Base-by-base conservation (phyloP, 2,113 vertebrate genomes). In the Oenanthe oenanthe region DNA sequence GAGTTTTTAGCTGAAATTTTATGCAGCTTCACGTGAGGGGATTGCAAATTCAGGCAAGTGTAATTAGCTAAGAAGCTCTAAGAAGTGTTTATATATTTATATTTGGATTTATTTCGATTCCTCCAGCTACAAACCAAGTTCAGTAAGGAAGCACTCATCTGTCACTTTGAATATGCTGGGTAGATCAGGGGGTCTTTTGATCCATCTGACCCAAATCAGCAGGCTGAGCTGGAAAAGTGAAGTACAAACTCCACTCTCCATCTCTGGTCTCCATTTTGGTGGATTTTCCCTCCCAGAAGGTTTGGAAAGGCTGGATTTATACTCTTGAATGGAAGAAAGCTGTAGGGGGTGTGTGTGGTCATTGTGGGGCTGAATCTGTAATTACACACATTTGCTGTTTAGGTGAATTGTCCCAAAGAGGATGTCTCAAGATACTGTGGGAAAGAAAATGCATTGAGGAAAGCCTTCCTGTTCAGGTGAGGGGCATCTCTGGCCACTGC, bases 391-490 rank as follows among this genome's bases (percentile, higher is more conserved):
- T 94, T 92, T 50, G 5, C 50, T 88, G 28, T 43, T 80, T 79
- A 99, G 99, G 98, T 99, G 56, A 98, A 98, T 92, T 99, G 99
- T 93, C 97, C 97, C 75, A 95, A 94, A 91, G 98, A 98, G 93
- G 95, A 95, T 40, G 76, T 95, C 43, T 98, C 96, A 45, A 97
- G 89, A 32, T 99, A 99, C 51, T 99, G 99, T 96, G 96, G 96
- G 17, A 98, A 97, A 51, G 98, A 98, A 66, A 97, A 97, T 26
- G 62, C 96, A 1, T 89, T 97, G 26, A 98, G 97, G 86, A 98
- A 98, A 88, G 98, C 98, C 2, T 99, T 99, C 95, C 98, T 99
- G 71, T 99, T 99, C 98, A 98, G 99, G 99, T 99, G 95, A 89
- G 84, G 26, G 7, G 29, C 3, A 28, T 60, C 63, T 47, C 53